phyloP scores from a whole-genome alignment of 2,888 invertebrate species.

The Eucera pruinosa region DNA sequence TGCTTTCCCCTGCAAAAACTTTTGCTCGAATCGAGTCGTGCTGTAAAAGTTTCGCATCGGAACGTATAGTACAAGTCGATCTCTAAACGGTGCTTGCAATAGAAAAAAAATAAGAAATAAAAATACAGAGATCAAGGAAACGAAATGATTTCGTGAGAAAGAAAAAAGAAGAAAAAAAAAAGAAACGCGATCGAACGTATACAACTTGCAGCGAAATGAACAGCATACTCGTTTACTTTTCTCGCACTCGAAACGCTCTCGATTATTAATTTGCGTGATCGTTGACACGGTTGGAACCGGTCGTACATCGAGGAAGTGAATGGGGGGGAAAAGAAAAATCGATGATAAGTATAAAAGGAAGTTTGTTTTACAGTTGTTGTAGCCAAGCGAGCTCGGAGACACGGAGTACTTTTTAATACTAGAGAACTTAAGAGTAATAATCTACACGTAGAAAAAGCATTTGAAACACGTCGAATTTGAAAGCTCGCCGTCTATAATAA shows the following conservation, averaged over 20 bases:
- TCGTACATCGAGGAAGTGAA: constrained; percentile 48
- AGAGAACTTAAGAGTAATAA: constrained; percentile 48
- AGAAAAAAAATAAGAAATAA: constrained; percentile 28
- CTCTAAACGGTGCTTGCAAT: no score
- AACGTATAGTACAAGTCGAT: no score
- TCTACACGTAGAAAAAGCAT: constrained; percentile 64
- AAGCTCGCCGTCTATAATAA: constrained; percentile 63
- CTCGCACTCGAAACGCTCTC: constrained; percentile 41
- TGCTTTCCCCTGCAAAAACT: no score
- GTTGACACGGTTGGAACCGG: constrained; percentile 12
- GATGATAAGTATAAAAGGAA: constrained; percentile 48
- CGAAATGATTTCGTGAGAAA: constrained; percentile 36
- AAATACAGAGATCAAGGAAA: constrained; percentile 54
- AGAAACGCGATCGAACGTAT: constrained; percentile 29
- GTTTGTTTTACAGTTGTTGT: constrained; percentile 45
- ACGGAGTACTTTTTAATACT: constrained; percentile 38
- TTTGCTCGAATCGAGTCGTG: no score
- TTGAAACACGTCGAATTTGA: constrained; percentile 62
- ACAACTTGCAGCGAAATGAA: constrained; percentile 56
- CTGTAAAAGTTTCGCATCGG: no score
- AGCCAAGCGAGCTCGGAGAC: constrained; percentile 59
- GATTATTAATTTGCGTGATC: constrained; percentile 17
- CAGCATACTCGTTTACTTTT: constrained; percentile 64
- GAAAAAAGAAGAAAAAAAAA: neutral
- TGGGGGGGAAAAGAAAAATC: constrained; percentile 48